These are phyloP conservation scores for Syngnathus floridae DNA, from an alignment of 2,113 vertebrate species.

Conservation along the genomic window DNA sequence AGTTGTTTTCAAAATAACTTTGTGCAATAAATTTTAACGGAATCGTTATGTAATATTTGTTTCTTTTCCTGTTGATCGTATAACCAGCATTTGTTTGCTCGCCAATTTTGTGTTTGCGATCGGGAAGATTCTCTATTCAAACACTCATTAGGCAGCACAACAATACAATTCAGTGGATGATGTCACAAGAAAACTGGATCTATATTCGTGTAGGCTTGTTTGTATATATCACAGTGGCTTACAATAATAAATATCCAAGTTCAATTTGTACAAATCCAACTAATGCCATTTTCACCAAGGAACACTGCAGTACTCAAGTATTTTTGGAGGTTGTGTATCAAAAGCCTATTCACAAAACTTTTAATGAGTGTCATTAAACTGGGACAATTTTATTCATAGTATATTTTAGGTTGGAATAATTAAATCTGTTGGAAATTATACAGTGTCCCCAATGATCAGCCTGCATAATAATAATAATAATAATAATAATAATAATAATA, in stretches of 20 bases:
- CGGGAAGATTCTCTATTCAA: neutral
- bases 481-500: neutral
- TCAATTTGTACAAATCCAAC: neutral
- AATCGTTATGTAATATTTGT: neutral
- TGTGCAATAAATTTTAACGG: neutral
- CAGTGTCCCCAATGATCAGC: neutral
- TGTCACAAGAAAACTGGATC: neutral
- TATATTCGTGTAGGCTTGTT: neutral
- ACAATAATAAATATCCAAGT: neutral
- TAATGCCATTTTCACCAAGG: neutral
- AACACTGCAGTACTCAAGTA: neutral
- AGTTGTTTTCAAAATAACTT: neutral
- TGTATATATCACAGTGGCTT: neutral
- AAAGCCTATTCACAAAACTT: neutral
- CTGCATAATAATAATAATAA: neutral
- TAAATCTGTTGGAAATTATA: neutral
- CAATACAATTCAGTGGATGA: neutral
- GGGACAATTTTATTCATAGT: neutral
- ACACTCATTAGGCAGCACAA: neutral
- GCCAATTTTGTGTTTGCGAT: neutral
- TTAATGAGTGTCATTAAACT: neutral
- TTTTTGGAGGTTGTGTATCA: too few species aligned
- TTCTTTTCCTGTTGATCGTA: neutral
- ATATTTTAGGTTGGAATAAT: neutral
- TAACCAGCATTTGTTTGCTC: neutral